Conservation (phyloP, 2,113 vertebrate species). For the Gymnogyps californianus region DNA sequence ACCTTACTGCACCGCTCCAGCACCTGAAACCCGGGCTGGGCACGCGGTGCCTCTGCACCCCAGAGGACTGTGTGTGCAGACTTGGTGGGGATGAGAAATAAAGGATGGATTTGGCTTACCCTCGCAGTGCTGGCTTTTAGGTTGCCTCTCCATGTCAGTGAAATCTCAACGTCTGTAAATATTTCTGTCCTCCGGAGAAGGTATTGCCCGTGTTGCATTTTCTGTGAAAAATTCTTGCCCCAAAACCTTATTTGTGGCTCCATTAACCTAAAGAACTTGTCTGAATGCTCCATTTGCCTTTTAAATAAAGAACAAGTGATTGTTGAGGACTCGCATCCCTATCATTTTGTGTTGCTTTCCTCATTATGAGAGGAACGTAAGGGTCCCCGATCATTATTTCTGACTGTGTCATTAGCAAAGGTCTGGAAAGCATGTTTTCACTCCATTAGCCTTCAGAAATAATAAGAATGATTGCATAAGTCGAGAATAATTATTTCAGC, state of each 20-base stretch:
- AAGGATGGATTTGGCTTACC: neutral
- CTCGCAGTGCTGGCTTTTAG: neutral
- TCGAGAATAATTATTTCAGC: slow-evolving; percentile 77
- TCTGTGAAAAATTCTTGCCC: slow-evolving; percentile 52
- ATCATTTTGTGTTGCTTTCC: slow-evolving; percentile 64
- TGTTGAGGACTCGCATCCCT: slow-evolving; percentile 33
- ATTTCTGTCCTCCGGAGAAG: slow-evolving; percentile 24
- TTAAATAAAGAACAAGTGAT: slow-evolving; percentile 59
- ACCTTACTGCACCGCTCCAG: neutral
- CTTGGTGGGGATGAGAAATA: neutral
- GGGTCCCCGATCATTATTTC: slow-evolving; percentile 46
- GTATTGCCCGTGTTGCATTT: neutral
- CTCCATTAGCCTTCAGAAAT: slow-evolving; percentile 78
- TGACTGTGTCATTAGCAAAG: slow-evolving; percentile 61
- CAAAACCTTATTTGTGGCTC: slow-evolving; percentile 45
- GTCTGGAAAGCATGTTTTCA: slow-evolving; percentile 66
- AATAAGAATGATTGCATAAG: slow-evolving; percentile 75
- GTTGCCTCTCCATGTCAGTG: neutral
- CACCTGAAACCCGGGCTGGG: neutral
- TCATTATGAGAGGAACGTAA: slow-evolving; percentile 56
- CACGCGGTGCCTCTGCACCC: neutral
- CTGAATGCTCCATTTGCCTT: slow-evolving; percentile 59
- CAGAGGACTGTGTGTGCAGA: neutral
- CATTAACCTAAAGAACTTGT: slow-evolving; percentile 51
- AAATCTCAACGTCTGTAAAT: slow-evolving; percentile 30